Base-by-base conservation (phyloP, 2,888 invertebrate species). In the Harpalus rubripes region DNA sequence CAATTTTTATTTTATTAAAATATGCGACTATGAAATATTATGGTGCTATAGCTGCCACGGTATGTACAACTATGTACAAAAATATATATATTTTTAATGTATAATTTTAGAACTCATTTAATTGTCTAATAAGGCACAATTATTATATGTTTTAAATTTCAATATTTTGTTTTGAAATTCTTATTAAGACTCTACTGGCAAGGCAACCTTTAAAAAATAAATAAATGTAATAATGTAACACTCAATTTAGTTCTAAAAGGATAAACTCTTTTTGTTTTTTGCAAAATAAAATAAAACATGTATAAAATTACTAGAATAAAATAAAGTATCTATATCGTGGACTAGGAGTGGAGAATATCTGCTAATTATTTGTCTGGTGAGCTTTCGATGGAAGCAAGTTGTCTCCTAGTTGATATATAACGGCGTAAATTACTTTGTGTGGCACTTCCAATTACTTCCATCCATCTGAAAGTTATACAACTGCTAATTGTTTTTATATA, bases 361-460 rank as follows among this genome's bases (percentile, higher is more conserved):
- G 81, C 22, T 78, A 18, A 41, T 78, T 87, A 89, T 86, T 88
- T 89, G 83, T 90, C 90, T 68, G 90, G 89, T 41, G 89, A 90
- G 82, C 87, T 88, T 87, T 90, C 90, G 83, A 90, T 90, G 39
- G 88, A 89, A 86, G 81, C 87, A 88, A 84, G 88, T 89, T 80
- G 87, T 86, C 84, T 84, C 41, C 63, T 61, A 41, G 78, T 65
- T 78, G 84, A 65, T 52, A 78, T 78, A n/a, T 84, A 84, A 44
- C 65, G 76, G 7, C 80, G 79, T 18, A 85, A 80, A 85, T 88
- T 90, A 85, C 88, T 89, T 85, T 91, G 91, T 12, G 95, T 97
- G 61, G 97, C 96, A 88, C 96, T 96, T 88, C 95, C 95, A 85
- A 98, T 95, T 18, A 90, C 90, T 87, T 91, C 90, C 87, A 90